Base-by-base conservation (phyloP, 2,797 vertebrate species). In the Phataginus tricuspis region DNA sequence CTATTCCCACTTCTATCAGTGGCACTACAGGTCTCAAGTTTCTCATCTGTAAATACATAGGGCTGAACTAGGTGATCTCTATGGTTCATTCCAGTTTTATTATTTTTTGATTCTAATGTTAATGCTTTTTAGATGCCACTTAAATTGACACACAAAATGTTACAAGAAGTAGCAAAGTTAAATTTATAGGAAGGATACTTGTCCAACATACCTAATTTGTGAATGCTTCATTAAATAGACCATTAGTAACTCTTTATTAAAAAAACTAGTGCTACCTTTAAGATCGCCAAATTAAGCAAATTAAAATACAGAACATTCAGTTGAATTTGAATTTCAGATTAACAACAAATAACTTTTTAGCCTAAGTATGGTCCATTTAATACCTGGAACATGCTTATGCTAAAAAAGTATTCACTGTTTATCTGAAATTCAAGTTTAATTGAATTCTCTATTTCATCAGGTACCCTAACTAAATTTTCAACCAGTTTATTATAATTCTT, bases 131-230 rank as follows among this genome's bases (percentile, higher is more conserved):
- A 78, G 61, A 93, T 72, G 27, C 7, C 25, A 61, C 21, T 94
- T 90, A 94, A 74, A 88, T 37, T 86, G 21, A 85, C 57, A 74
- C 87, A 23, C 2, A 68, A 84, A 80, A 68, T 93, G 13, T 89
- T 72, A 86, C 53, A 69, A 80, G 19, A 61, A 83, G 1, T 77
- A 94, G n/a, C 57, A 87, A 88, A 61, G 1, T 71, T 91, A 63
- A 68, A 78, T 49, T 49, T 21, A 78, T 14, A 75, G 39, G 66
- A 72, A 51, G 4, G 23, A 34, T 51, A 85, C 59, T 19, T 91
- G 12, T 42, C 61, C 74, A 74, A 79, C 21, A 49, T 37, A 63
- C 63, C n/a, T 49, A 59, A 66, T 85, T 34, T 79, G 49, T 71
- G 57, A 75, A n/a, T 25, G 14, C 21, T 49, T 90, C 51, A 79